These are phyloP conservation scores for Hylomyscus alleni DNA, from an alignment of 2,797 vertebrate species.

Conservation along the genomic window DNA sequence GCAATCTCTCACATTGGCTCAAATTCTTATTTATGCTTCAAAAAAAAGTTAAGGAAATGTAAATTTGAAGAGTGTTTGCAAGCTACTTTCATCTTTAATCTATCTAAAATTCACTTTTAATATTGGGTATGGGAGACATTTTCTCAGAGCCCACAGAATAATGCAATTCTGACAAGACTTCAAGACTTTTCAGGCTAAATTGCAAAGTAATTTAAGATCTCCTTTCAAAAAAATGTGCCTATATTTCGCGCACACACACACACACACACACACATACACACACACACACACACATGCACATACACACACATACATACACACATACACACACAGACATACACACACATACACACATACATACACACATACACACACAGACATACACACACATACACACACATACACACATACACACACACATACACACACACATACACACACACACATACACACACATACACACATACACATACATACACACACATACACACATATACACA, in stretches of 20 bases:
- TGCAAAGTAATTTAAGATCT: slow-evolving; percentile 78
- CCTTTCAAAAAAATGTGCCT: slow-evolving; percentile 74
- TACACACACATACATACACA: no score
- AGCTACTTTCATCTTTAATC: slow-evolving; percentile 74
- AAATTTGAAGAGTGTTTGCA: slow-evolving; percentile 58
- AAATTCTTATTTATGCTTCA: slow-evolving; percentile 62
- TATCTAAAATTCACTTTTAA: slow-evolving; percentile 75
- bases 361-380: not conserved
- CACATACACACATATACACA: no score
- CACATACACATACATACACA: no score
- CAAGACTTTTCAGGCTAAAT: slow-evolving; percentile 77
- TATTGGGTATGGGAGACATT: slow-evolving; percentile 70
- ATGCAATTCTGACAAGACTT: slow-evolving; percentile 77
- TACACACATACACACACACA: not conserved
- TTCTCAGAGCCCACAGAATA: slow-evolving; percentile 72
- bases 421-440: not conserved
- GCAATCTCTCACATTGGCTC: not conserved
- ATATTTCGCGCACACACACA: slow-evolving; percentile 60
- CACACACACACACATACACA: not conserved
- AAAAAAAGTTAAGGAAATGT: slow-evolving; percentile 11
- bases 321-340: no score
- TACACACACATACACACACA: not conserved
- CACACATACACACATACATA: not conserved
- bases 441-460: not conserved
- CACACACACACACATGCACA: not conserved